Evolutionary conservation across 1,140 invertebrate species (phyloP).

Genomic region (Atta colombica): DNA sequence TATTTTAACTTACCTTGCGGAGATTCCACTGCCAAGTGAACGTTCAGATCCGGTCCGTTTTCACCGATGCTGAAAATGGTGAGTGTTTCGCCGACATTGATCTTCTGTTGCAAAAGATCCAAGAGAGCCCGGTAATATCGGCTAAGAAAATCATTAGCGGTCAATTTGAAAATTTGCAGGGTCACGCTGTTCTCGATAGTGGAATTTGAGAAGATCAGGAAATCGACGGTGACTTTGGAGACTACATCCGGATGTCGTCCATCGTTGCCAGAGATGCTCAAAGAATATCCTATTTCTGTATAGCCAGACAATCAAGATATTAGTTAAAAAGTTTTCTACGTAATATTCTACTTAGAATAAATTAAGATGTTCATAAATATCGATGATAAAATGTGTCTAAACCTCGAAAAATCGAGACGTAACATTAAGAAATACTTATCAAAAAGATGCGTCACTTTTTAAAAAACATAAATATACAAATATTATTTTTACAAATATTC

Average conservation of each 20-base stretch:
- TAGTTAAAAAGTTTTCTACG: conserved; percentile 4
- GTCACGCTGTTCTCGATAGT: conserved; percentile 95
- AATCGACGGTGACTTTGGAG: conserved; percentile 94
- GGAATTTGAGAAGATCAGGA: conserved; percentile 92
- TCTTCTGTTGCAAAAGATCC: conserved; percentile 89
- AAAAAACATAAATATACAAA: not conserved
- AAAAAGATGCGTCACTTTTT: not conserved
- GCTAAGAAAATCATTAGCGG: conserved; percentile 91
- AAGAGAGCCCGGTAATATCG: conserved; percentile 92
- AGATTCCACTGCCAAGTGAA: conserved; percentile 88
- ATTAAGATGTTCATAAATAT: conserved; percentile 15
- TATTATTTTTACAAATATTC: not conserved
- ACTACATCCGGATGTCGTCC: conserved; percentile 94
- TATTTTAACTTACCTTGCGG: conserved; percentile 75
- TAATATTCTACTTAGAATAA: not conserved
- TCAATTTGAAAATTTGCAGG: conserved; percentile 91
- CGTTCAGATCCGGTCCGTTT: conserved; percentile 88
- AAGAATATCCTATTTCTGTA: conserved; percentile 89
- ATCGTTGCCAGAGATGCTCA: conserved; percentile 95
- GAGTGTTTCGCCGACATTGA: conserved; percentile 89
- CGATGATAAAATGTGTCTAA: not conserved
- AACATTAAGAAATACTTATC: not conserved
- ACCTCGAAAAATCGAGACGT: not conserved
- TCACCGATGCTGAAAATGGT: conserved; percentile 92
- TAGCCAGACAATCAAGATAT: conserved; percentile 9